A percentile compares a stretch with the other conserved stretches of the same genome.
Conservation (phyloP, 2,888 invertebrate genomes). For the Cynaeus angustus region DNA sequence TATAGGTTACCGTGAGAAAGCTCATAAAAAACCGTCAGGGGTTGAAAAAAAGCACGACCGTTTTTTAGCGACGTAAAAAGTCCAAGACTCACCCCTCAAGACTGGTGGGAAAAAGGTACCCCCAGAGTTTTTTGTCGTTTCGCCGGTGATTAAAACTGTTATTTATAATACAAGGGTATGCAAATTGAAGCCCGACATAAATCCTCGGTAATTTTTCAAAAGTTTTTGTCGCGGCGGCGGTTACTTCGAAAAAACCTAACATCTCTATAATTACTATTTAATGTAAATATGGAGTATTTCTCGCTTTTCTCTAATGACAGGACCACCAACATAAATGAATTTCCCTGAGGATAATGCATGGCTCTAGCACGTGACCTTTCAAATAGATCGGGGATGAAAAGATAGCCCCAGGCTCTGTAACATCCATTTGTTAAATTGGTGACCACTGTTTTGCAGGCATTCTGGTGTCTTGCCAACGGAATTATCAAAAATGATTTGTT, state of each 20-base stretch:
- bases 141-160: slow-evolving; percentile 62
- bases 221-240: slow-evolving; percentile 54
- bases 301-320: neutral
- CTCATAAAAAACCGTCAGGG: slow-evolving; percentile 56
- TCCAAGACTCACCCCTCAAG: slow-evolving; percentile 59
- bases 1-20: slow-evolving; percentile 63
- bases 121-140: slow-evolving; percentile 57
- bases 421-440: slow-evolving; percentile 49
- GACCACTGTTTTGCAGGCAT: slow-evolving; percentile 36
- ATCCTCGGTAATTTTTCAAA: slow-evolving; percentile 68
- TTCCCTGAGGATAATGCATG: slow-evolving; percentile 49
- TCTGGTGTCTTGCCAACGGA: slow-evolving; percentile 42
- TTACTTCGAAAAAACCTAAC: slow-evolving; percentile 59
- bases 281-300: slow-evolving; percentile 47
- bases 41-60: slow-evolving; percentile 46
- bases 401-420: slow-evolving; percentile 51
- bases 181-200: slow-evolving; percentile 64
- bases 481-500: slow-evolving; percentile 43
- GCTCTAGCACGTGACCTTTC: slow-evolving; percentile 56
- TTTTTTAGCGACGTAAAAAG: slow-evolving; percentile 61
- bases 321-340: slow-evolving; percentile 8
- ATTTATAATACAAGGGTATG: slow-evolving; percentile 60
- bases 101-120: slow-evolving; percentile 64
- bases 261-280: slow-evolving; percentile 63
- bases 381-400: slow-evolving; percentile 57